Base-by-base conservation (phyloP, 2,888 invertebrate species). In the Chelonus formosanus region DNA sequence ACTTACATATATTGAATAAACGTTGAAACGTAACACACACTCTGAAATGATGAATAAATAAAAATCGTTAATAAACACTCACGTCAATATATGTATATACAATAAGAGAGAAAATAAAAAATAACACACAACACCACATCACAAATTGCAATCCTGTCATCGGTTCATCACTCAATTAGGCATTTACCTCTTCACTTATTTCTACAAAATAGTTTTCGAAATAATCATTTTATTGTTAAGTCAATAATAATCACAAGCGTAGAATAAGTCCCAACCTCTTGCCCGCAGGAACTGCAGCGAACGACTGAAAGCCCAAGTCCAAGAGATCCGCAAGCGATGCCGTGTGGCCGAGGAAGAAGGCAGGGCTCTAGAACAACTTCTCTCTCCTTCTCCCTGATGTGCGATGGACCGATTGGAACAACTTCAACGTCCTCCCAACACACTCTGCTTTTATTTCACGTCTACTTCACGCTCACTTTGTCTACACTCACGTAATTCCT, bases 221-320 rank as follows among this genome's bases (percentile, higher is more conserved):
- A 20, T 20, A 1, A 20, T 20, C 20, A 2, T 20, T 20, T 20
- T 2, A 20, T 20, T 20, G 20, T 20, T 20, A 20, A 20, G 20
- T 20, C 40, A 40, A 6, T 40, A 3, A 40, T 40, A 40, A 40
- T 40, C 59, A 57, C 54, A 56, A 55, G 6, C 6, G 3, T 40
- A 3, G 6, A 40, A 3, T 2, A 32, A 32, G 32, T 20, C 63
- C 69, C 72, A 76, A 73, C 76, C 80, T 72, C 73, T 74, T 76
- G 74, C 78, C 77, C 78, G 75, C 75, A 77, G 78, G 77, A 77
- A 78, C 78, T 77, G 76, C 81, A 77, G 78, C 79, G 80, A 77
- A 75, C 80, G 79, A 83, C 82, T 82, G 82, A 80, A 78, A 79
- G 76, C 76, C 74, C 77, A 76, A 74, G 73, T 74, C 63, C 58